Base-by-base conservation (phyloP, 1,140 invertebrate species). In the Drosophila pseudoobscura region DNA sequence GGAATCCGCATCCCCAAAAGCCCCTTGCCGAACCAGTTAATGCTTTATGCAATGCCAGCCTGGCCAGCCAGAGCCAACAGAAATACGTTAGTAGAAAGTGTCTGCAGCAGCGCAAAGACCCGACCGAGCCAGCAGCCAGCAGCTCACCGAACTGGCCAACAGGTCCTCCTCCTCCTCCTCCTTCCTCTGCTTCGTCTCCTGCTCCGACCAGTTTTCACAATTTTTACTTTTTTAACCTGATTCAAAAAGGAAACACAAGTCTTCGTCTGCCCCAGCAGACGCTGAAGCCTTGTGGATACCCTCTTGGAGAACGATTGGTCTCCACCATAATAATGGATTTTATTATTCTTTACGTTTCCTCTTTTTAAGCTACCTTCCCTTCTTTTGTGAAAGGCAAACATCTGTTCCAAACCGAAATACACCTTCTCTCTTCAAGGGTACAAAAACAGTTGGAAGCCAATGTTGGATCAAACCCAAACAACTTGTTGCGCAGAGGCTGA, bases 221-320 rank as follows among this genome's bases (percentile, higher is more conserved):
- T 74, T 70, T 79, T 80, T 79, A 79, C 63, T 79, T 79, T 80
- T 85, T 80, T 71, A 76, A 85, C 74, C 78, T 78, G 82, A 78
- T 75, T 87, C 62, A 63, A 71, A 84, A 83, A 84, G 80, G 80
- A 83, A 84, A 83, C 80, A 49, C 66, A 50, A 70, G 58, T 44
- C 52, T 45, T 49, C 7, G 59, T 29, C 9, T 15, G 60, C 60
- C 73, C 53, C 73, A 80, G 43, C 66, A 64, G 63, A 39, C 4
- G 35, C 35, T 39, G 11, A 13, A 39, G 11, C 35, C 13, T 13
- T 13, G 11, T 11, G 35, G 35, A 39, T 39, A 39, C 35, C 11
- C 35, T 39, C 11, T 39, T 39, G 35, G 11, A 26, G 3, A 26
- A 26, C 24, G 24, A 13, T 13, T 13, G 4, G 11, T 39, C 3